Percentiles rank a stretch among this genome's conserved stretches.
Evolutionary conservation across 2,888 invertebrate genomes (phyloP).

Genomic region (Cheilosia impressa): DNA sequence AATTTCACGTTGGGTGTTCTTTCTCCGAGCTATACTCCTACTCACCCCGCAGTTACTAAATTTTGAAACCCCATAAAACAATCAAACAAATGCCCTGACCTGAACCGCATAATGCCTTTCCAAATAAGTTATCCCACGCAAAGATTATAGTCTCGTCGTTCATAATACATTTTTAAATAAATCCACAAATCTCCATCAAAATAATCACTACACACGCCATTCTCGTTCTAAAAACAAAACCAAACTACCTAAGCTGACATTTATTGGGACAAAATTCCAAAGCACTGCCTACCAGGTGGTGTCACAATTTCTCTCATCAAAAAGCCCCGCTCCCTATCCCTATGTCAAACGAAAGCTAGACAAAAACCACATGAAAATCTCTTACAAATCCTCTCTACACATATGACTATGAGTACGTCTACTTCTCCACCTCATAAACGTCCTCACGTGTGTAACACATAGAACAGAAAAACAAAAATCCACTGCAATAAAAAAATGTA

Average conservation of each 20-base stretch:
- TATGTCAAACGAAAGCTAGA: constrained; percentile 28
- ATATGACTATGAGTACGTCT: constrained; percentile 12
- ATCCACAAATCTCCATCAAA: constrained; percentile 12
- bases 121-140: neutral
- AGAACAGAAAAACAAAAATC: constrained; percentile 13
- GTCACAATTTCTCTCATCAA: neutral
- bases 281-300: constrained; percentile 49
- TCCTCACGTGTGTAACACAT: neutral
- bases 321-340: constrained; percentile 4
- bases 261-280: constrained; percentile 49
- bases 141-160: neutral
- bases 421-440: constrained; percentile 47
- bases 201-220: constrained; percentile 30
- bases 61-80: too few species aligned
- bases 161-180: neutral
- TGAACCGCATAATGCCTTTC: too few species aligned
- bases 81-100: too few species aligned
- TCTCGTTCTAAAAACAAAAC: constrained; percentile 15
- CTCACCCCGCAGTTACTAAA: too few species aligned
- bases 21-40: too few species aligned
- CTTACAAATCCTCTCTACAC: constrained; percentile 34
- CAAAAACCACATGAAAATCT: constrained; percentile 52
- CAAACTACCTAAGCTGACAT: constrained; percentile 57
- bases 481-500: constrained; percentile 61
- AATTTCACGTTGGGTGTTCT: too few species aligned